These are phyloP conservation scores for Alviniconcha strummeri DNA, from an alignment of 2,888 invertebrate genomes.

Conservation along the genomic window DNA sequence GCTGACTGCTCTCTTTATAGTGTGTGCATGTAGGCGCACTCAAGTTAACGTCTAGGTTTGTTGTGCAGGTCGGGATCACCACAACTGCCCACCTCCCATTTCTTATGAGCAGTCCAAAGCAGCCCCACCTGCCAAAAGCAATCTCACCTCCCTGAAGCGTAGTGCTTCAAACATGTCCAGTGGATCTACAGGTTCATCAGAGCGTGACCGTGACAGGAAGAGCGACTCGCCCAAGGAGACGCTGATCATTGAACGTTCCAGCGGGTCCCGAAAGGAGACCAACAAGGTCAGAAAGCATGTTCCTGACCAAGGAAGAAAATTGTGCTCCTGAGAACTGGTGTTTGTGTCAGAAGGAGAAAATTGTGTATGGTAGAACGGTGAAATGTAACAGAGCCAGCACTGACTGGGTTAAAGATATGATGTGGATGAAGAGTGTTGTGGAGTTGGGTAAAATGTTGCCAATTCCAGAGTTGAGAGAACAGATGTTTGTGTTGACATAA, in stretches of 20 bases:
- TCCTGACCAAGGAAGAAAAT: too few relatives aligned
- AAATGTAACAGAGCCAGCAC: too few relatives aligned
- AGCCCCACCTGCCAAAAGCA: slow-evolving; percentile 66
- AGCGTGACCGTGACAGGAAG: slow-evolving; percentile 60
- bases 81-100: slow-evolving; percentile 71
- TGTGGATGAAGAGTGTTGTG: too few relatives aligned
- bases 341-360: background rate
- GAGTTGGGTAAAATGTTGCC: too few relatives aligned
- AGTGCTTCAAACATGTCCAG: slow-evolving; percentile 70
- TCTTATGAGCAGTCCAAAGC: slow-evolving; percentile 72
- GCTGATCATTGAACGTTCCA: slow-evolving; percentile 43
- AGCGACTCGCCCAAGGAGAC: slow-evolving; percentile 63
- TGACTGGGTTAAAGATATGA: too few relatives aligned
- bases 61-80: slow-evolving; percentile 62
- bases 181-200: slow-evolving; percentile 56
- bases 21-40: too few relatives aligned
- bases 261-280: slow-evolving; percentile 38
- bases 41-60: too few relatives aligned
- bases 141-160: slow-evolving; percentile 72
- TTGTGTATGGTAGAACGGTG: too few relatives aligned
- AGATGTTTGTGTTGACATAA: too few relatives aligned
- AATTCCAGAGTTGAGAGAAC: too few relatives aligned
- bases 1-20: too few relatives aligned
- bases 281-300: slow-evolving; percentile 10
- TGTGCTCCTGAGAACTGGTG: background rate